Base-by-base conservation (phyloP, 2,113 vertebrate genomes). In the Lagopus leucura region DNA sequence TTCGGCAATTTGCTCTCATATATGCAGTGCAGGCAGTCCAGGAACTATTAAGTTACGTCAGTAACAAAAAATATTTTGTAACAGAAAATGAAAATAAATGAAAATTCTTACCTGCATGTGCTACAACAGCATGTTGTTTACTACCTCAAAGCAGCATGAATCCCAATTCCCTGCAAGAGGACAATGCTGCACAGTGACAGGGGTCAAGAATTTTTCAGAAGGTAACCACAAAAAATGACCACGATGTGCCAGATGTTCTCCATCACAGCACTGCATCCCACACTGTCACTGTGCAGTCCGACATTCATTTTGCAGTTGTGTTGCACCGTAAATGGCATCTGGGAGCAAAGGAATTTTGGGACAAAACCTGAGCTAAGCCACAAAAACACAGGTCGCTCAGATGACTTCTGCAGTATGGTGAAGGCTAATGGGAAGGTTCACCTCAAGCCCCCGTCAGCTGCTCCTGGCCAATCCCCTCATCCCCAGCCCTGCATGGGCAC, bases 1-100 rank as follows among this genome's bases (percentile, higher is more conserved):
- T 89, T 78, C 89, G 79, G 84, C 36, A 82, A 82, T 83, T 87
- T 70, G 77, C 64, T 89, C 71, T 89, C 67, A 85, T 25, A 87
- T 55, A 50, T 13, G 69, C 65, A 50, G 66, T 11, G 64, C 67
- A n/a, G 75, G 81, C 63, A 92, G 64, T 60, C 64, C 66, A 82
- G 45, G 36, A 64, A 64, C 38, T 28, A 64, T 18, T 25, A 38
- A 38, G 24, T 40, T 40, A 40, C 18, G 25, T 38, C 19, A 18
- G 38, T 17, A 40, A 40, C 24, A 0, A 63, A 55, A 38, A 48
- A 28, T 14, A 50, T 67, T 83, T 32, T 57, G 22, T 75, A 93
- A 60, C 21, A 76, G 1, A n/a, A 78, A 83, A 7, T 80, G 52
- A 7, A 7, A 47, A 69, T 47, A 50, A 19, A 8, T 0, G 22